Evolutionary conservation across 2,797 vertebrate genomes (phyloP), one percentile per base, ranked within the genome.

Genomic region (Sphaeramia orbicularis): DNA sequence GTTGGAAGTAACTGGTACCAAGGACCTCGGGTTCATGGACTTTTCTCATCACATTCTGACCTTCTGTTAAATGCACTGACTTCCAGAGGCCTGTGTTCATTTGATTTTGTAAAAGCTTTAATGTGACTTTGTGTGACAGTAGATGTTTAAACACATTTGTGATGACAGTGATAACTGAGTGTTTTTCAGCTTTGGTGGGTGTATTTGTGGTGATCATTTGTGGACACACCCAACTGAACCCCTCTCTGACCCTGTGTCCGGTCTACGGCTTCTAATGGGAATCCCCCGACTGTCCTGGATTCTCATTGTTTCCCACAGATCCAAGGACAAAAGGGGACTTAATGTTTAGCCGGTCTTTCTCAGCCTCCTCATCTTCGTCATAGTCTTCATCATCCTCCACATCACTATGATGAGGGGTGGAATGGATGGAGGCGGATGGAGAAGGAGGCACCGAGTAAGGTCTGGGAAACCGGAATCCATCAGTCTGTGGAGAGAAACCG

Each of bases 391-490:
- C 86, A 0, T 92, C 92, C 0, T 91, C 95, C 36, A 80, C 95
- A 4, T 93, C 95, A 5, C 97, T 96, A 7, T 97, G 97, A 76
- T 96, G 94, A 4, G 97, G 97, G 47, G 95, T 97, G 71, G 97
- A 98, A 84, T 92, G 93, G 79, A 96, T 71, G 21, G 97, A 99
- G 40, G 89, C 95, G 0, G 94, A 94, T 11, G 97, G 97, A 0
- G 97, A 99, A 1, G 97, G 96, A 0, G 97, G 97, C 12, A 99
- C 97, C 0, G 98, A 99, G 16, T 94, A 90, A 9, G 97, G 97
- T 7, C 95, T 92, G 2, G 97, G 97, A 64, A 94, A 99, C 4
- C 92, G 95, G 87, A 98, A 99, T 13, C 97, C 96, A 61, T 97
- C 95, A 0, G 94, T 94, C 97, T 99, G 88, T 9, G 50, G 54